Conservation (phyloP, 2,113 vertebrate genomes). For the Pantherophis guttatus region DNA sequence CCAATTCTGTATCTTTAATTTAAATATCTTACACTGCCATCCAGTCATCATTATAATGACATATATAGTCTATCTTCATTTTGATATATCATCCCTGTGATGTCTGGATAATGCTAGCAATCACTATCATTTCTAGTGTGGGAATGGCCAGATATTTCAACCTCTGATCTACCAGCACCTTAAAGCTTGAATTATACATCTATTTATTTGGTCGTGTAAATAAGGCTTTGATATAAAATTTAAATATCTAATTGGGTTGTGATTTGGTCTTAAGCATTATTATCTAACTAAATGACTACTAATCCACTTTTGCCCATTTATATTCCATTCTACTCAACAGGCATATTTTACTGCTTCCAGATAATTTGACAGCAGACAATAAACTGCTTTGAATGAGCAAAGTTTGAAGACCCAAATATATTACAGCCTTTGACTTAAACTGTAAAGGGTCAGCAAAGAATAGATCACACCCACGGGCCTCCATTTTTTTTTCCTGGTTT, state of each 20-base stretch:
- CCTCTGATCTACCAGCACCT: neutral
- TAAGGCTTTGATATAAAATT: neutral
- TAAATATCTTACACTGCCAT: neutral
- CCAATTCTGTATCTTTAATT: neutral
- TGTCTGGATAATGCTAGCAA: no score
- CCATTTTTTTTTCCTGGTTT: neutral
- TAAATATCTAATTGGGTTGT: neutral
- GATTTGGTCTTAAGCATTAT: neutral
- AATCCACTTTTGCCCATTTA: neutral
- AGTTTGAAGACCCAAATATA: neutral
- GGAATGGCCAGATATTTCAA: neutral
- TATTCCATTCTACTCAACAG: neutral
- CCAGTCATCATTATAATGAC: neutral
- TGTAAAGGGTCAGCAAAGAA: neutral
- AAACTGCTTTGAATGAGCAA: neutral
- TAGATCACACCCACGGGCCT: neutral
- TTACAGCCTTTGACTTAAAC: neutral
- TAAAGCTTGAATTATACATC: neutral
- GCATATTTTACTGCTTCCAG: neutral
- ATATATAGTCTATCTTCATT: neutral
- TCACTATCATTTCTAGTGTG: neutral
- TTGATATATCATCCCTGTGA: neutral
- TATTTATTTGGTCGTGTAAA: neutral
- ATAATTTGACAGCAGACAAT: neutral
- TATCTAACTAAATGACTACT: neutral